Percentiles rank a stretch among this genome's conserved stretches.
phyloP scores from a whole-genome alignment of 2,888 invertebrate species.

The Caenorhabditis sp. region DNA sequence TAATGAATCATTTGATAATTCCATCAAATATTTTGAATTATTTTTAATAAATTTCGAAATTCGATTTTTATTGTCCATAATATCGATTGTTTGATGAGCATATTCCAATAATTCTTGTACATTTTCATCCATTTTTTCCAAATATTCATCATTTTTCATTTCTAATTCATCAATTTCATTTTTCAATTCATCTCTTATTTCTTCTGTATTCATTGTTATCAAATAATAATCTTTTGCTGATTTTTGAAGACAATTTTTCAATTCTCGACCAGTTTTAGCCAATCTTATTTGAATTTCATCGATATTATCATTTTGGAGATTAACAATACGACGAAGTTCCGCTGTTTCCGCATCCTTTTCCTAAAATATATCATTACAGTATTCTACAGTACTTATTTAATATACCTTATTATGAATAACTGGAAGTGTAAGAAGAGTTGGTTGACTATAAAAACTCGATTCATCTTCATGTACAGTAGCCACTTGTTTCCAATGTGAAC shows the following conservation, averaged over 20 bases:
- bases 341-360: background rate
- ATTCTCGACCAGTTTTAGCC: background rate
- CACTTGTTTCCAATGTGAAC: background rate
- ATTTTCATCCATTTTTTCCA: background rate
- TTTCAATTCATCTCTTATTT: background rate
- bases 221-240: background rate
- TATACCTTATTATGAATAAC: background rate
- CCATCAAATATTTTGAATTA: background rate
- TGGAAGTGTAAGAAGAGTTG: too few relatives aligned
- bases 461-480: background rate
- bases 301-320: background rate
- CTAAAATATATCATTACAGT: too few relatives aligned
- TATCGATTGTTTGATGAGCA: background rate
- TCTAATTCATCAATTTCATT: background rate
- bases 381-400: too few relatives aligned
- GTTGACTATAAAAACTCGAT: background rate
- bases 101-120: background rate
- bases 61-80: background rate
- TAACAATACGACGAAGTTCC: background rate
- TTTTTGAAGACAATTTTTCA: background rate
- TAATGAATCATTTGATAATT: background rate
- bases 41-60: background rate
- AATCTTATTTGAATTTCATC: background rate
- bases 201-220: background rate
- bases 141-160: background rate